phyloP scores from a whole-genome alignment of 1,140 invertebrate genomes.

The Megathymus violae region DNA sequence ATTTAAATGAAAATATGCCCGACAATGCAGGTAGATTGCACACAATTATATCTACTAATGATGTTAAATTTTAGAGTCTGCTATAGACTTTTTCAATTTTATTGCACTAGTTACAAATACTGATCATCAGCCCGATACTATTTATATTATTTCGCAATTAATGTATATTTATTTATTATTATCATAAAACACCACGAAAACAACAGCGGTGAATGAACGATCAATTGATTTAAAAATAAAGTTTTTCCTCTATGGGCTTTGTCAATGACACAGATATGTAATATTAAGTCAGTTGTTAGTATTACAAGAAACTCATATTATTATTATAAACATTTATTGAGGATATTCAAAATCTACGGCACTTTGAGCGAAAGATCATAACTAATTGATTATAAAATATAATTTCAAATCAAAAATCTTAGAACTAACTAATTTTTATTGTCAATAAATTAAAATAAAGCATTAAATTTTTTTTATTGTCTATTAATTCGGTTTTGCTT shows the following conservation, averaged over 20 bases:
- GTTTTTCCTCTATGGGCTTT: conserved; percentile 63
- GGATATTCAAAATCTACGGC: too few species aligned
- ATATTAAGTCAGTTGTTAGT: too few species aligned
- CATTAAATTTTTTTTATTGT: too few species aligned
- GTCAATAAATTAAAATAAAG: too few species aligned
- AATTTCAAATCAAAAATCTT: too few species aligned
- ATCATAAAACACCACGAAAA: conserved; percentile 80
- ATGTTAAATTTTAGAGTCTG: conserved; percentile 51
- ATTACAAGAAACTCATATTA: too few species aligned
- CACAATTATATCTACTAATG: conserved; percentile 64
- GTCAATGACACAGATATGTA: conserved; percentile 54
- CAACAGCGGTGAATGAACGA: conserved; percentile 83
- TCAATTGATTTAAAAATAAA: conserved; percentile 80
- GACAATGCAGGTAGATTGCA: conserved; percentile 78
- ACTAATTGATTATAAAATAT: too few species aligned
- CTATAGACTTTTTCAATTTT: conserved; percentile 56
- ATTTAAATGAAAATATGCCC: conserved; percentile 69
- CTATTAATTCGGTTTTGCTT: too few species aligned
- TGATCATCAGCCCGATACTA: conserved; percentile 55
- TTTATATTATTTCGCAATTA: conserved; percentile 70
- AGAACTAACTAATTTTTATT: too few species aligned
- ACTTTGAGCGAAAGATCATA: too few species aligned
- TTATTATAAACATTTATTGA: too few species aligned
- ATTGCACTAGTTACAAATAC: conserved; percentile 73
- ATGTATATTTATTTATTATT: conserved; percentile 79